Percentiles rank a stretch among this genome's conserved stretches.
These are phyloP conservation scores for Poeciliopsis paucimaculata DNA, from an alignment of 2,797 vertebrate species.

Conservation along the genomic window DNA sequence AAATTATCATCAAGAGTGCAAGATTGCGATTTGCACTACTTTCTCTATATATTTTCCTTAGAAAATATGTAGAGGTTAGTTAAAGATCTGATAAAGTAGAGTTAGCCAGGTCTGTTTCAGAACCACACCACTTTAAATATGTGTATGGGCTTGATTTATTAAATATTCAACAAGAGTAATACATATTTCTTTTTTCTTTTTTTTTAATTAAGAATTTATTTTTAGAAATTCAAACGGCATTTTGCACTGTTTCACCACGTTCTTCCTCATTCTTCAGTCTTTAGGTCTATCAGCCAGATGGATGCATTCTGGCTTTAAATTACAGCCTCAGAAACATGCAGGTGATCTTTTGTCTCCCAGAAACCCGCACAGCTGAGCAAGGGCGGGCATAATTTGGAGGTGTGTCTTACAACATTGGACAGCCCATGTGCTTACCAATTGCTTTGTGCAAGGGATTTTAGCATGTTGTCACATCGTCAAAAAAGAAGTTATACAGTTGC, in stretches of 20 bases:
- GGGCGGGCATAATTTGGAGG: not conserved
- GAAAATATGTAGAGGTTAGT: not conserved
- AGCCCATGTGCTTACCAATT: not conserved
- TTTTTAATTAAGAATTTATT: not conserved
- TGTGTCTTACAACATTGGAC: not conserved
- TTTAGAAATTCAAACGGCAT: not conserved
- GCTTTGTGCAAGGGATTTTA: not conserved
- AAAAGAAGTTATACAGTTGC: not conserved
- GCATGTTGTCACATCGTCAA: not conserved
- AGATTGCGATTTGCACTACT: not conserved
- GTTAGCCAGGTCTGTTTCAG: not conserved
- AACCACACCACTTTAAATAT: not conserved
- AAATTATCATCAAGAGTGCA: constrained; percentile 6
- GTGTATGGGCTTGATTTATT: not conserved
- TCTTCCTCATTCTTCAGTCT: not conserved
- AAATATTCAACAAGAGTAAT: not conserved
- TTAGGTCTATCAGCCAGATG: not conserved
- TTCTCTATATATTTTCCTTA: not conserved
- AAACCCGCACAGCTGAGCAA: not conserved
- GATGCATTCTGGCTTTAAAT: not conserved
- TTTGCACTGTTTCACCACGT: not conserved
- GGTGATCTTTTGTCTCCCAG: not conserved
- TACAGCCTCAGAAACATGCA: not conserved
- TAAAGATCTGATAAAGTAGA: not conserved
- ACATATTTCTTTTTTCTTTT: not conserved